Base-by-base conservation (phyloP, 1,140 invertebrate species). In the Anastatus disparis region DNA sequence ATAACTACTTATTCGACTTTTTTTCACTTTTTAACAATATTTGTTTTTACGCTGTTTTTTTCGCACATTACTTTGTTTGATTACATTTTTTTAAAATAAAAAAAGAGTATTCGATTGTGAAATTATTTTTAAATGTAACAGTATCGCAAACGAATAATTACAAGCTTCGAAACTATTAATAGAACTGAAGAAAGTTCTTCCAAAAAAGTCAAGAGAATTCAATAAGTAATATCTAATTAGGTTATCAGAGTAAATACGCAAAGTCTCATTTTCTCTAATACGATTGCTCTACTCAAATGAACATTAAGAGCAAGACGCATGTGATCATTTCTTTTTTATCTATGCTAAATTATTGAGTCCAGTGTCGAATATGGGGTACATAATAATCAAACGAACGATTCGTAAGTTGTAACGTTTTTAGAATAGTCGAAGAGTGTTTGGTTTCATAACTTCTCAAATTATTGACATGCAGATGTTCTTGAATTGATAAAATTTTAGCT, bases 231-330 rank as follows among this genome's bases (percentile, higher is more conserved):
- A 63, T 70, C 50, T 56, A 70, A 70, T 17, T 59, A 70, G 68
- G 68, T 70, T 70, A 70, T 63, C 68, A 46, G 46, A 63, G 38
- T n/a, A n/a, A n/a, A n/a, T 62, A 52, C 42, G 20, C 38, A 6
- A 44, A 56, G 9, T 63, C 38, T 44, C 68, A 70, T 63, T 63
- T 70, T 70, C 59, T 56, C 29, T 63, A 27, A 22, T n/a, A n/a
- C n/a, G n/a, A n/a, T 56, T 55, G 29, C 26, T 63, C 38, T 53
- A 55, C 46, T 55, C 2, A 53, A 59, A n/a, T 52, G n/a, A n/a
- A n/a, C n/a, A 68, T 50, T 59, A 20, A 59, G 56, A 69, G 44
- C 56, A 52, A 48, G 17, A 68, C 38, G 17, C 55, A 35, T 4
- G 24, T 8, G 29, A 67, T 27, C 31, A 56, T 38, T 56, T 13